These are phyloP conservation scores for Chesias legatella DNA, from an alignment of 2,888 invertebrate genomes.

Conservation along the genomic window DNA sequence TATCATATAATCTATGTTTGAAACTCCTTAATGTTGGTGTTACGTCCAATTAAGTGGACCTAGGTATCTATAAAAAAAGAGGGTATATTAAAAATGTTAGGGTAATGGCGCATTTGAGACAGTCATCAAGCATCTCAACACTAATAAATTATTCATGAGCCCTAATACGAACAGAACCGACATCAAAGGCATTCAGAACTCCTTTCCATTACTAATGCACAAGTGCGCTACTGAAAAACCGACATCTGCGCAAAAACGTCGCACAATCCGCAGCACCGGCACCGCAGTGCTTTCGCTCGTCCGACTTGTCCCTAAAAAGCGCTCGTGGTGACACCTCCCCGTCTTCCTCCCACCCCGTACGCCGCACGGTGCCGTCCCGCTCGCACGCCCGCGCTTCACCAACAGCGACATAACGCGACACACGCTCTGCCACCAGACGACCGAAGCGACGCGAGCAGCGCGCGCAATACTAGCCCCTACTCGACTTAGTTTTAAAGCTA, in stretches of 20 bases:
- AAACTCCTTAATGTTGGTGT: too few relatives aligned
- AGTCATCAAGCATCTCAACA: conserved; percentile 6
- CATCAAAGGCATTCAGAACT: conserved; percentile 20
- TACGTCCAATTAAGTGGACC: too few relatives aligned
- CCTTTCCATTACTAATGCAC: conserved; percentile 33
- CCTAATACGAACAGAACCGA: conserved; percentile 10
- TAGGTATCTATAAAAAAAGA: too few relatives aligned
- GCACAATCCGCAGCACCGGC: conserved; percentile 59
- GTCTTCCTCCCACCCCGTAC: conserved; percentile 58
- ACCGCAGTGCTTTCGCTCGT: conserved; percentile 55
- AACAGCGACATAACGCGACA: conserved; percentile 73
- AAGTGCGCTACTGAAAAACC: conserved; percentile 47
- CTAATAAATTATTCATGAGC: conserved; percentile 16
- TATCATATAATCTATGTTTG: too few relatives aligned
- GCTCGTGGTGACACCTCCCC: conserved; percentile 75
- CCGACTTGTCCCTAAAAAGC: conserved; percentile 72
- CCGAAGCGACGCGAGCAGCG: conserved; percentile 51
- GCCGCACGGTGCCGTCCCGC: conserved; percentile 51
- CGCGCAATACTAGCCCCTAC: conserved; percentile 60
- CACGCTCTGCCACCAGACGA: conserved; percentile 50
- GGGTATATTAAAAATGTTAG: too few relatives aligned
- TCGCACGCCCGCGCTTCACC: conserved; percentile 59
- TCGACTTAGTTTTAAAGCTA: conserved; percentile 54
- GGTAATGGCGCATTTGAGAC: conserved; percentile 6
- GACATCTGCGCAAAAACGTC: conserved; percentile 64